These are phyloP conservation scores for Sympetrum striolatum DNA, from an alignment of 2,888 invertebrate genomes.

Conservation along the genomic window DNA sequence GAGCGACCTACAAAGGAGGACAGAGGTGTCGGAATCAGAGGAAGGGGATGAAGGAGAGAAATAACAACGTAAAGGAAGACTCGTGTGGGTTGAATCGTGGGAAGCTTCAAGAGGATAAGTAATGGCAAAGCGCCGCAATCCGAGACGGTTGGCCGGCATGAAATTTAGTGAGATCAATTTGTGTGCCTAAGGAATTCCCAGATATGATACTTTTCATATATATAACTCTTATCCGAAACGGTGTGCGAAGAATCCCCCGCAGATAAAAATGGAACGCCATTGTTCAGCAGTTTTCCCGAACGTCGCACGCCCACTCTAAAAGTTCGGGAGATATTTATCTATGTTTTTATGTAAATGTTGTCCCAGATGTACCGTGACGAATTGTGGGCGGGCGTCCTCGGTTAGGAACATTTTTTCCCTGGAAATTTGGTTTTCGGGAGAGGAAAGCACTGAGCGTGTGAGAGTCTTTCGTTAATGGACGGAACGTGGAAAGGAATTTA, in stretches of 20 bases:
- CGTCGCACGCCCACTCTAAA: not conserved
- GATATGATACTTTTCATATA: not conserved
- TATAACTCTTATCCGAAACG: not conserved
- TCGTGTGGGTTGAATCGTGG: too few species aligned
- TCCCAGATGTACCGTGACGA: constrained; percentile 14
- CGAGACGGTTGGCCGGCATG: not conserved
- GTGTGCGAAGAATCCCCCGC: not conserved
- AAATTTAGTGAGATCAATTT: constrained; percentile 19
- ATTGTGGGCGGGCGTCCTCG: not conserved
- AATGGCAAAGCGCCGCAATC: not conserved
- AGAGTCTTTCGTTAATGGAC: not conserved
- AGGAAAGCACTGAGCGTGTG: not conserved
- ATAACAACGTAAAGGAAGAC: too few species aligned
- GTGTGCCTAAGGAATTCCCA: not conserved
- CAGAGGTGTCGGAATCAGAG: not conserved
- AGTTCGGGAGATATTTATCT: not conserved
- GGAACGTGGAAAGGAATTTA: not conserved
- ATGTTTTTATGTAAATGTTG: constrained; percentile 15
- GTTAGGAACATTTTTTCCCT: not conserved
- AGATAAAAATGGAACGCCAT: constrained; percentile 18
- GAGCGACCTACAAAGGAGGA: not conserved
- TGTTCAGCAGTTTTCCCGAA: constrained; percentile 13
- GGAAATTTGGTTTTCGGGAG: not conserved
- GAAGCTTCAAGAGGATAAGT: not conserved
- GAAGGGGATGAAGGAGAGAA: not conserved